A percentile compares a stretch with the other conserved stretches of the same genome.
Conservation (phyloP, 2,888 invertebrate species). For the Agrotis ipsilon region DNA sequence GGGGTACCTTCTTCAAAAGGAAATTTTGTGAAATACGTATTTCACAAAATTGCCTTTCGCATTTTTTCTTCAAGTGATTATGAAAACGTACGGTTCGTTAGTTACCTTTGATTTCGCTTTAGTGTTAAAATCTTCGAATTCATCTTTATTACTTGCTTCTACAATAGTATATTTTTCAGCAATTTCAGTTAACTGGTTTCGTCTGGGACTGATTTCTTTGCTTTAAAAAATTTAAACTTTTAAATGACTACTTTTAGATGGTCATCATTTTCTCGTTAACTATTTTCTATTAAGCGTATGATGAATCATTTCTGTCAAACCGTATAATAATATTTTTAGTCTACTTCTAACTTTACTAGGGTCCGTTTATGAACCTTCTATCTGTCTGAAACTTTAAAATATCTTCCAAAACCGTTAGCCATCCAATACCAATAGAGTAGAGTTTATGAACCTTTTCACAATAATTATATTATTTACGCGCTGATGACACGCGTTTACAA, state of each 20-base stretch:
- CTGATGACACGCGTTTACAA: too few relatives aligned
- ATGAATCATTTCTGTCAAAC: too few relatives aligned
- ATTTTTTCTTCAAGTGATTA: constrained; percentile 21
- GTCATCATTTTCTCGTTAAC: not conserved
- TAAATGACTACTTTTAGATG: too few relatives aligned
- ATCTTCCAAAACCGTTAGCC: too few relatives aligned
- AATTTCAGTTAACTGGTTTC: not conserved
- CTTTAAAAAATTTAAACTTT: not conserved
- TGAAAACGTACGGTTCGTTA: constrained; percentile 26
- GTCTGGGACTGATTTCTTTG: not conserved
- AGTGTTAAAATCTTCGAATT: not conserved
- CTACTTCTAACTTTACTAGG: too few relatives aligned
- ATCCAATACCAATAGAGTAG: too few relatives aligned
- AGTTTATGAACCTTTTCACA: too few relatives aligned
- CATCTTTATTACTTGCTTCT: not conserved
- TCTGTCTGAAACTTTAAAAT: too few relatives aligned
- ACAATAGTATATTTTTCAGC: not conserved
- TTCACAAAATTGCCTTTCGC: too few relatives aligned
- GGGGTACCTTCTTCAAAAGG: not conserved
- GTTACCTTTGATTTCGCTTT: constrained; percentile 8
- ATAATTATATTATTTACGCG: too few relatives aligned
- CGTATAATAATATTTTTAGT: too few relatives aligned
- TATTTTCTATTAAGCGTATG: not conserved
- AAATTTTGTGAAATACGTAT: constrained; percentile 3
- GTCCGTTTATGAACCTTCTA: too few relatives aligned